A percentile compares a stretch with the other conserved stretches of the same genome.
Conservation (phyloP, 1,140 invertebrate genomes). For the Drosophila orena region DNA sequence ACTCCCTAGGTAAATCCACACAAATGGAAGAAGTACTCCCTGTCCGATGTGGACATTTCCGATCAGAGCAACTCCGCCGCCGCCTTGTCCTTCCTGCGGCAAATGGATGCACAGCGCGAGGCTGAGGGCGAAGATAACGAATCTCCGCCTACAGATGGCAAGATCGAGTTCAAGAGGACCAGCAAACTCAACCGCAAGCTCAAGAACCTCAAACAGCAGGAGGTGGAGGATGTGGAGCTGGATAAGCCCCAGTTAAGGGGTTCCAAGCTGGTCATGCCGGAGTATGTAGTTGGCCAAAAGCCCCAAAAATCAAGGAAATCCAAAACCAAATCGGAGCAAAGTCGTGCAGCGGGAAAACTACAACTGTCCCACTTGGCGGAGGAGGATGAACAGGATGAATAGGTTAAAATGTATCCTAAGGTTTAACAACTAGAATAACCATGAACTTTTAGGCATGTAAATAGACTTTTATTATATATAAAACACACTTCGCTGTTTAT, state of each 20-base stretch:
- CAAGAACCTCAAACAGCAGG: constrained; percentile 73
- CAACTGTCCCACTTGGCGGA: constrained; percentile 88
- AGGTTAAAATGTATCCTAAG: constrained; percentile 4
- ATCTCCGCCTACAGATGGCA: constrained; percentile 55
- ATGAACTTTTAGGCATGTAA: constrained; percentile 8
- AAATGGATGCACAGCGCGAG: constrained; percentile 87
- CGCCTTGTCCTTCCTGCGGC: constrained; percentile 89
- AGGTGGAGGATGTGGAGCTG: constrained; percentile 68
- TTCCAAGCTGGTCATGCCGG: constrained; percentile 91
- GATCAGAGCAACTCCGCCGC: constrained; percentile 90
- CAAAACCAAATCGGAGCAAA: constrained; percentile 60
- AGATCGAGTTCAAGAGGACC: constrained; percentile 86
- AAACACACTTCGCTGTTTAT: constrained; percentile 6
- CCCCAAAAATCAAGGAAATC: constrained; percentile 80
- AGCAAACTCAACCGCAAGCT: constrained; percentile 67
- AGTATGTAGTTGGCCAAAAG: constrained; percentile 91
- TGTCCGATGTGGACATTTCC: constrained; percentile 91
- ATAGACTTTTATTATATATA: constrained; percentile 6
- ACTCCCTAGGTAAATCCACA: constrained; percentile 87
- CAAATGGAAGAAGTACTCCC: constrained; percentile 91
- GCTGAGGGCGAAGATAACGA: constrained; percentile 49
- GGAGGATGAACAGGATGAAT: constrained; percentile 84
- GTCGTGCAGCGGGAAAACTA: constrained; percentile 82
- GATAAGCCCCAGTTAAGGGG: constrained; percentile 87
- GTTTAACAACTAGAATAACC: background rate